Conservation (phyloP, 1,140 invertebrate genomes). For the Dryas iulia region DNA sequence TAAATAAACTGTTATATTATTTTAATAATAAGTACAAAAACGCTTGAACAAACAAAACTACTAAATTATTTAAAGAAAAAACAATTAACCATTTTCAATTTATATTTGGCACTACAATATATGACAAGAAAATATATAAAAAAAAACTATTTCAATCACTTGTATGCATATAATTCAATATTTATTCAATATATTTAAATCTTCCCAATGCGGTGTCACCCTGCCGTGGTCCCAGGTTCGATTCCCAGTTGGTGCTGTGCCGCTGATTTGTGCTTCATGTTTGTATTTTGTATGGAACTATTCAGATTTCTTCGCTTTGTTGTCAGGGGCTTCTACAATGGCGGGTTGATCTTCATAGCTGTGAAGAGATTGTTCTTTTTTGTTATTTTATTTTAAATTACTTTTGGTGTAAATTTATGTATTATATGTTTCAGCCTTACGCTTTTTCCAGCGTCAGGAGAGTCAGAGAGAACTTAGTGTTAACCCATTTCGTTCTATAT, state of each 20-base stretch:
- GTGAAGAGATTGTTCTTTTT: no score
- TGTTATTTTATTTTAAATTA: no score
- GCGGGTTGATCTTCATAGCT: constrained; percentile 68
- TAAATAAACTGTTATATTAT: no score
- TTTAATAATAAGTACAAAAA: no score
- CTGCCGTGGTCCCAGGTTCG: background rate
- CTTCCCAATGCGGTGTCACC: background rate
- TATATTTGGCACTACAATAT: background rate
- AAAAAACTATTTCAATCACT: background rate
- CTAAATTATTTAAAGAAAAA: background rate
- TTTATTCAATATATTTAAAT: constrained; percentile 26
- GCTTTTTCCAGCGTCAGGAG: no score
- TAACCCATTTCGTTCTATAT: no score
- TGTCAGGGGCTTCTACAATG: constrained; percentile 36
- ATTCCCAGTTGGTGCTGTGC: constrained; percentile 25
- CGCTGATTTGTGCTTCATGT: constrained; percentile 45
- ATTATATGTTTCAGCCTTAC: no score
- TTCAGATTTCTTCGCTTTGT: constrained; percentile 62
- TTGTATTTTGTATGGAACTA: constrained; percentile 32
- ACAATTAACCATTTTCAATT: no score
- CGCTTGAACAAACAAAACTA: background rate
- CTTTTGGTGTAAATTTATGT: no score
- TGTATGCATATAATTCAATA: constrained; percentile 8
- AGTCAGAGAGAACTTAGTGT: no score
- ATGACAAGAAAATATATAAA: background rate